Percentiles rank a stretch among this genome's conserved stretches.
These are phyloP conservation scores for Cephus runcator DNA, from an alignment of 2,888 invertebrate species.

Conservation along the genomic window DNA sequence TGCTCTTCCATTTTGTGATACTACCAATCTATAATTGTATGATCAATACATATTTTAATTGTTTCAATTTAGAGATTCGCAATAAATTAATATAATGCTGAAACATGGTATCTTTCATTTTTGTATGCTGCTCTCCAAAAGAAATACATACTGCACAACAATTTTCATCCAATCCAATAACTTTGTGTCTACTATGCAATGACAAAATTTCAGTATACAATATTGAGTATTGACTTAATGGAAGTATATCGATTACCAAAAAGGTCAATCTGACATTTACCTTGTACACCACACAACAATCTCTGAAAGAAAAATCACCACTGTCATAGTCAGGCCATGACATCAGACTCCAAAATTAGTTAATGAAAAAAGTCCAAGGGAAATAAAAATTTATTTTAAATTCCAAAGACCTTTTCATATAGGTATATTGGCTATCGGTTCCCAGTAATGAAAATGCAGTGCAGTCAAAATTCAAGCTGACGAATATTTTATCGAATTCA, in stretches of 20 bases:
- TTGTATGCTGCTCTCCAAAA: not conserved
- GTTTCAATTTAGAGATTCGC: not conserved
- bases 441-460: not conserved
- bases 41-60: not conserved
- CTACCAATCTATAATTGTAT: constrained; percentile 75
- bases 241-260: not conserved
- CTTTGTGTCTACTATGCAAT: not conserved
- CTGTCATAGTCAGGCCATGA: too few relatives aligned
- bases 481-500: not conserved
- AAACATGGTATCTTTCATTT: too few relatives aligned
- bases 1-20: constrained; percentile 85
- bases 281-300: not conserved
- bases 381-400: constrained; percentile 5
- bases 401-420: constrained; percentile 8
- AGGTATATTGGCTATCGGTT: not conserved
- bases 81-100: not conserved
- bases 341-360: too few relatives aligned
- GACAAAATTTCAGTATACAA: not conserved
- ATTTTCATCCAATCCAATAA: not conserved
- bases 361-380: not conserved
- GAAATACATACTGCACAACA: not conserved
- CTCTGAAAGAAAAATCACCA: not conserved
- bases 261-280: not conserved
- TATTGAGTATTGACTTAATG: not conserved
- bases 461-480: not conserved